Conservation (phyloP, 2,888 invertebrate genomes). For the Ischnura elegans region DNA sequence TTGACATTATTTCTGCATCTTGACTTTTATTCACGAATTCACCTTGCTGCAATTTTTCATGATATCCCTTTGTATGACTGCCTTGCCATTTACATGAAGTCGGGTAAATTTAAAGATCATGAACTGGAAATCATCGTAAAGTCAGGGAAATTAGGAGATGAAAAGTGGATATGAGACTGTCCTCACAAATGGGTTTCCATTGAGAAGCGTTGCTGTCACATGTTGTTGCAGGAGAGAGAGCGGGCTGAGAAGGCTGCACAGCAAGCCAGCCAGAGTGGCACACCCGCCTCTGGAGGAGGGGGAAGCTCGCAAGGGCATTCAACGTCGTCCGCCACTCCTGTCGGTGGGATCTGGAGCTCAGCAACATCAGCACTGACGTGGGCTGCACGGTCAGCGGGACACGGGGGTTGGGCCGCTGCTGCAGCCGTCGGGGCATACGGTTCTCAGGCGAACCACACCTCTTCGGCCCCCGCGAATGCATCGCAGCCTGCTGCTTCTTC, state of each 20-base stretch:
- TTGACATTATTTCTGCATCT: no score
- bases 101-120: no score
- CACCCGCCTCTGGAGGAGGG: slow-evolving; percentile 78
- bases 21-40: no score
- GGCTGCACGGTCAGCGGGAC: slow-evolving; percentile 74
- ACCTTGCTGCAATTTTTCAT: no score
- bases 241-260: slow-evolving; percentile 77
- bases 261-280: slow-evolving; percentile 72
- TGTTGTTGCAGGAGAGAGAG: slow-evolving; percentile 79
- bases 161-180: no score
- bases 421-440: slow-evolving; percentile 49
- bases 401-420: slow-evolving; percentile 50
- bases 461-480: slow-evolving; percentile 27
- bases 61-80: no score
- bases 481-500: slow-evolving; percentile 14
- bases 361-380: slow-evolving; percentile 81
- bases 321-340: slow-evolving; percentile 74
- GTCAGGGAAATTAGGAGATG: no score
- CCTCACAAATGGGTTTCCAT: no score
- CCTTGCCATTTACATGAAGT: no score
- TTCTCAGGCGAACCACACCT: slow-evolving; percentile 8
- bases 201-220: no score
- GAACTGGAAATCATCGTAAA: no score
- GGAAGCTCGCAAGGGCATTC: slow-evolving; percentile 77
- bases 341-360: slow-evolving; percentile 82